Evolutionary conservation across 2,888 invertebrate species (phyloP).

Genomic region (Hypomecis atomaria): DNA sequence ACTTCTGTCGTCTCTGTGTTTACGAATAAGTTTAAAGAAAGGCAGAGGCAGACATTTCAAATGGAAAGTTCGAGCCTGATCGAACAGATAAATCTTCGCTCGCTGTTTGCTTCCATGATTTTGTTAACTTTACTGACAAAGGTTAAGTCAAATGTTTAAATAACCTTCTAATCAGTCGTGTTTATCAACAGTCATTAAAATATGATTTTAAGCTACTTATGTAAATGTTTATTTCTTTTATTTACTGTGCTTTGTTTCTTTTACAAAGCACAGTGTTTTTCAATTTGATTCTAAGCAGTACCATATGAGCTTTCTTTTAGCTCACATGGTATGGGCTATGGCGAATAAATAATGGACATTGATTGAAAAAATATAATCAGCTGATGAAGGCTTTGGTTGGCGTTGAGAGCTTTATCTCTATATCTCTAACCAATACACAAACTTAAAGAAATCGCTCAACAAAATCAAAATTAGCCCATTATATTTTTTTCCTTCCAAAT

Average conservation of each 20-base stretch:
- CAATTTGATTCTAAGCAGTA: too few relatives aligned
- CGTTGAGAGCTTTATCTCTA: too few relatives aligned
- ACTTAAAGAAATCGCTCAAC: too few relatives aligned
- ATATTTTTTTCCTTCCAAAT: too few relatives aligned
- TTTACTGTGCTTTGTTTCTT: background rate
- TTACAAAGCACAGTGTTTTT: too few relatives aligned
- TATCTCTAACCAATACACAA: too few relatives aligned
- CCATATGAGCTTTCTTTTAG: too few relatives aligned
- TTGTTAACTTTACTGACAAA: conserved; percentile 53
- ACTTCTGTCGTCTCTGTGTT: too few relatives aligned
- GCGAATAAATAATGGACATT: background rate
- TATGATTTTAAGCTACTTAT: background rate
- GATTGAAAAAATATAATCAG: background rate
- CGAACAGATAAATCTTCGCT: conserved; percentile 62
- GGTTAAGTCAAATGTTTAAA: conserved; percentile 39
- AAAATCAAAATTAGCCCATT: too few relatives aligned
- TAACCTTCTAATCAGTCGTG: conserved; percentile 38
- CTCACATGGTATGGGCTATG: too few relatives aligned
- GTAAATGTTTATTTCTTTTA: conserved; percentile 17
- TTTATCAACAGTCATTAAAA: conserved; percentile 9
- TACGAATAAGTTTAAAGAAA: conserved; percentile 66
- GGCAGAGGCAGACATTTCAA: conserved; percentile 66
- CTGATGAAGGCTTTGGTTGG: background rate
- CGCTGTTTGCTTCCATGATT: conserved; percentile 51
- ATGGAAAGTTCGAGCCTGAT: conserved; percentile 67